phyloP scores from a whole-genome alignment of 2,113 vertebrate genomes.

The Pimephales promelas region DNA sequence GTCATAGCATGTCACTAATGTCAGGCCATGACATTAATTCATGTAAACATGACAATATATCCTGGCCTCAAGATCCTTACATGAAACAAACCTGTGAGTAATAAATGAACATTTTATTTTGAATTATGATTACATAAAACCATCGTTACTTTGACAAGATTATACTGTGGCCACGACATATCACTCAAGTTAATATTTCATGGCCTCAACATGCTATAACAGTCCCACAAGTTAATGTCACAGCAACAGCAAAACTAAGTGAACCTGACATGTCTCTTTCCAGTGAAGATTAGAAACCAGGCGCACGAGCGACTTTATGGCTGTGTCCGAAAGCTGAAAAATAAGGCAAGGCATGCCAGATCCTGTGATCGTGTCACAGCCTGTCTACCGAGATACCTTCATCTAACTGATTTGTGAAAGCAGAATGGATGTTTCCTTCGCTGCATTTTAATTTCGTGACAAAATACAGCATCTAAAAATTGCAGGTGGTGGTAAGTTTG shows the following conservation, averaged over 20 bases:
- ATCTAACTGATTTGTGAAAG: background rate
- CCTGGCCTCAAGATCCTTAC: no score
- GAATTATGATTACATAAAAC: background rate
- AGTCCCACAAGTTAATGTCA: no score
- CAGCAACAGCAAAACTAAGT: background rate
- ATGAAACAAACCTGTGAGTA: no score
- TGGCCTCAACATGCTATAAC: no score
- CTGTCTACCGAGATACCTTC: background rate
- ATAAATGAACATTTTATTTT: no score
- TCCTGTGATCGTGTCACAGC: background rate
- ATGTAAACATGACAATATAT: no score
- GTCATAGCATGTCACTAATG: no score
- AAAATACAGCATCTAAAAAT: no score
- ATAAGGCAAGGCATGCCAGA: background rate
- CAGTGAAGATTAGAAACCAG: background rate
- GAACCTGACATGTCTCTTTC: background rate
- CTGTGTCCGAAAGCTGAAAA: background rate
- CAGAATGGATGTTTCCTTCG: background rate
- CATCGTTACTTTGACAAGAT: background rate
- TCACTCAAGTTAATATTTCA: no score
- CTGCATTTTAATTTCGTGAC: background rate
- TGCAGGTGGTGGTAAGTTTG: no score
- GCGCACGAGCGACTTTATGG: background rate
- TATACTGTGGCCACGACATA: no score
- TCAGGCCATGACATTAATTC: no score